A percentile compares a stretch with the other conserved stretches of the same genome.
Evolutionary conservation across 2,797 vertebrate genomes (phyloP).

Genomic region (Bufotes viridis): DNA sequence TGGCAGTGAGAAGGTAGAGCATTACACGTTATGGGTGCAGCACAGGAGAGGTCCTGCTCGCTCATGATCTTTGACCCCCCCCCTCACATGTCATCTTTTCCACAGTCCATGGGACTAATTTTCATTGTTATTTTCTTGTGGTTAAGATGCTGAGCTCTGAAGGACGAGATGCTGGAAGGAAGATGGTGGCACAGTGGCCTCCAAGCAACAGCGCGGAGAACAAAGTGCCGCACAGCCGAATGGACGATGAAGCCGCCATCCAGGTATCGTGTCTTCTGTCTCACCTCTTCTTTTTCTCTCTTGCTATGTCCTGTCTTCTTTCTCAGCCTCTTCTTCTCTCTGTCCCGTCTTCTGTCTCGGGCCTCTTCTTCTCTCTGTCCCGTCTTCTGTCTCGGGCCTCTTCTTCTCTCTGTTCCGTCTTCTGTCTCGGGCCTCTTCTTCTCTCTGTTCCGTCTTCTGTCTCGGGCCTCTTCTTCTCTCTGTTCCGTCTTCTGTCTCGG

Average conservation of each 20-base stretch:
- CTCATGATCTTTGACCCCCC: too few relatives aligned
- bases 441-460: too few relatives aligned
- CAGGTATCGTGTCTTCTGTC: conserved; percentile 72
- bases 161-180: conserved; percentile 69
- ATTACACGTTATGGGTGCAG: neutral
- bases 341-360: too few relatives aligned
- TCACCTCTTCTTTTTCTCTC: neutral
- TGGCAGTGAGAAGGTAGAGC: neutral
- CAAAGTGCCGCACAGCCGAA: conserved; percentile 80
- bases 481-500: too few relatives aligned
- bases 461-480: too few relatives aligned
- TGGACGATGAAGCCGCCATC: conserved; percentile 80
- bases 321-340: neutral
- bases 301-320: neutral
- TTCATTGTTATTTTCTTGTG: conserved; percentile 33
- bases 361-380: too few relatives aligned
- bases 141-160: conserved; percentile 74
- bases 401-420: too few relatives aligned
- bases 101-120: too few relatives aligned
- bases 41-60: too few relatives aligned
- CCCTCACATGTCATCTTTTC: too few relatives aligned
- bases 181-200: conserved; percentile 71
- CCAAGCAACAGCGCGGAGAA: conserved; percentile 71
- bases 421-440: too few relatives aligned
- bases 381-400: too few relatives aligned